Percentiles rank a stretch among this genome's conserved stretches.
Evolutionary conservation across 2,113 vertebrate genomes (phyloP).

Genomic region (Gyps fulvus): DNA sequence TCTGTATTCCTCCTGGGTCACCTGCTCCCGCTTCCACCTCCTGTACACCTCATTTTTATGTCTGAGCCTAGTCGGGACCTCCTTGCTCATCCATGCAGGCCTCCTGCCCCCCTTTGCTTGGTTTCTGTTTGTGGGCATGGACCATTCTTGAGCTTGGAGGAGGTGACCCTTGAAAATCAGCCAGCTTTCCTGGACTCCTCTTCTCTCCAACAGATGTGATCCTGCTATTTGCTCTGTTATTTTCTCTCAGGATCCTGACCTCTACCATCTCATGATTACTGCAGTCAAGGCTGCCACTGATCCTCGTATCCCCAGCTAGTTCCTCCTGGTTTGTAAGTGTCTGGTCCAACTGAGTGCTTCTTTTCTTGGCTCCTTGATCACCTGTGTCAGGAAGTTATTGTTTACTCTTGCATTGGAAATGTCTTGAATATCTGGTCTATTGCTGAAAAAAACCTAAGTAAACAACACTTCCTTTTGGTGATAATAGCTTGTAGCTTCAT

Average conservation of each 20-base stretch:
- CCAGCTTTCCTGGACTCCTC: not conserved
- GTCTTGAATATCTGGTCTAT: not conserved
- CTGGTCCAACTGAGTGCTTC: not conserved
- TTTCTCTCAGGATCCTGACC: not conserved
- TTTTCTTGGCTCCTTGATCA: not conserved
- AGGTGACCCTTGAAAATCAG: not conserved
- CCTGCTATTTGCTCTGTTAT: not conserved
- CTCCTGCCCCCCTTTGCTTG: not conserved
- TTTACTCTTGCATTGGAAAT: not conserved
- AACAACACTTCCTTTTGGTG: not conserved
- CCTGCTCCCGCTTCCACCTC: not conserved
- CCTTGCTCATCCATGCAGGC: not conserved
- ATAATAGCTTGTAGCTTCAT: not conserved
- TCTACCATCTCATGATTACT: not conserved
- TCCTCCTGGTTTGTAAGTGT: not conserved
- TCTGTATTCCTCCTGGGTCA: not conserved
- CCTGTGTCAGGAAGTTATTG: not conserved
- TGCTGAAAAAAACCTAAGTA: not conserved
- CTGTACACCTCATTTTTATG: not conserved
- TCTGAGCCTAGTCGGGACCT: fast-evolving
- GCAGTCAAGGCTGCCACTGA: not conserved
- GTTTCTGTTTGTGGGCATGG: not conserved
- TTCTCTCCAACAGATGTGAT: not conserved
- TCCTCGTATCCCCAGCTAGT: fast-evolving
- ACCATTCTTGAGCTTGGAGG: not conserved